These are phyloP conservation scores for Bombus pascuorum DNA, from an alignment of 1,140 invertebrate genomes.

Conservation along the genomic window DNA sequence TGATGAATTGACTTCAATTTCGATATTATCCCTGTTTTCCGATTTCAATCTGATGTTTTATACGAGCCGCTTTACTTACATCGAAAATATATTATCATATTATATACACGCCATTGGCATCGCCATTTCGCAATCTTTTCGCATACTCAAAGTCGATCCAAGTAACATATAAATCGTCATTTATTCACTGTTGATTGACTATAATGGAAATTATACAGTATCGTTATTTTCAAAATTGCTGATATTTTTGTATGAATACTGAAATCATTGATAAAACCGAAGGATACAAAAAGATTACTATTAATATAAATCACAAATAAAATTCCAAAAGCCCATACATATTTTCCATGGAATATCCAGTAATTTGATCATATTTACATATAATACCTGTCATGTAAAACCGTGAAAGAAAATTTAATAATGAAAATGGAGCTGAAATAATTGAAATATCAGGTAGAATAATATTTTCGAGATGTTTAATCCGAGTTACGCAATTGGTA, in stretches of 20 bases:
- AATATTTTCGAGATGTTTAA: neutral
- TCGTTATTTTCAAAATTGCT: too few relatives aligned
- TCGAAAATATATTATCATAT: constrained; percentile 6
- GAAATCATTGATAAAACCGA: neutral
- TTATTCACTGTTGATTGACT: neutral
- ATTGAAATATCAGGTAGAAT: neutral
- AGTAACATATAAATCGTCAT: neutral
- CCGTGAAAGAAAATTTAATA: neutral
- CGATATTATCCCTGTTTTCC: neutral
- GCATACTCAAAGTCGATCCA: too few relatives aligned
- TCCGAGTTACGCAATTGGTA: neutral
- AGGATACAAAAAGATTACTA: neutral
- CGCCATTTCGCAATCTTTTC: neutral
- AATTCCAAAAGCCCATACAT: neutral
- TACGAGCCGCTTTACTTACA: neutral
- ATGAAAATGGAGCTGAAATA: neutral
- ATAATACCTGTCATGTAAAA: neutral
- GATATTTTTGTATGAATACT: neutral
- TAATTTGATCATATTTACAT: neutral
- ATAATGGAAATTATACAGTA: neutral
- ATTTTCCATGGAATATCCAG: neutral
- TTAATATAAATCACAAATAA: neutral
- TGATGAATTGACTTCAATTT: constrained; percentile 3
- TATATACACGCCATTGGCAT: constrained; percentile 4
- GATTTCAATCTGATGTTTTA: neutral